Evolutionary conservation across 2,888 invertebrate species (phyloP).

Genomic region (Sepioteuthis lessoniana): DNA sequence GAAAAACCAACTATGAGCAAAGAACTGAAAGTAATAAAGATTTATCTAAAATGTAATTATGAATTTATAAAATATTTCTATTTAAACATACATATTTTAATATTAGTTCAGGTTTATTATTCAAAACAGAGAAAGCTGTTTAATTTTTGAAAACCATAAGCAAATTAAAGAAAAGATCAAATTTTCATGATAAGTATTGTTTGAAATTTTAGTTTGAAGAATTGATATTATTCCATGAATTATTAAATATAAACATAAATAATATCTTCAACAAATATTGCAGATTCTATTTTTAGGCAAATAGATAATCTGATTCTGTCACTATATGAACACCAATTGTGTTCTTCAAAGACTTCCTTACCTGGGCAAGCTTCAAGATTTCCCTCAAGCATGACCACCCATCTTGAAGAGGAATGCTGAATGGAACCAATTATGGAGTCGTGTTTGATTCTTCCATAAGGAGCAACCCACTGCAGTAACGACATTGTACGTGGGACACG

Average conservation of each 20-base stretch:
- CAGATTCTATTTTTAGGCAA: no score
- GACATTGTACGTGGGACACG: slow-evolving; percentile 63
- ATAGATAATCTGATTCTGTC: no score
- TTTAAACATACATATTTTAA: no score
- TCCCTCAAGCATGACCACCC: slow-evolving; percentile 62
- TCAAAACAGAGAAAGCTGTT: not conserved
- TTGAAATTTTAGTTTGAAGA: not conserved
- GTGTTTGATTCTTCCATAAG: slow-evolving; percentile 61
- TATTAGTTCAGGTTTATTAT: not conserved
- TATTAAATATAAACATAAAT: not conserved
- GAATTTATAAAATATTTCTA: no score
- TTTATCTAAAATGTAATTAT: no score
- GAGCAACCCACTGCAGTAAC: slow-evolving; percentile 65
- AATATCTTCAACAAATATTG: not conserved
- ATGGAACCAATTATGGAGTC: slow-evolving; percentile 67
- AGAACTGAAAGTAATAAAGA: no score
- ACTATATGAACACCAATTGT: not conserved
- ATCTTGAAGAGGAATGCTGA: slow-evolving; percentile 62
- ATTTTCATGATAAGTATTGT: not conserved
- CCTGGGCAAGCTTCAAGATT: slow-evolving; percentile 63
- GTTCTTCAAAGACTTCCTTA: slow-evolving; percentile 50
- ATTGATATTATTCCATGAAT: not conserved
- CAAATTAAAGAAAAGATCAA: not conserved
- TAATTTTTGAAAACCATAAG: not conserved
- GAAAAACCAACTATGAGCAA: no score